These are phyloP conservation scores for Sebastes taczanowskii DNA, from an alignment of 2,797 vertebrate species.

Conservation along the genomic window DNA sequence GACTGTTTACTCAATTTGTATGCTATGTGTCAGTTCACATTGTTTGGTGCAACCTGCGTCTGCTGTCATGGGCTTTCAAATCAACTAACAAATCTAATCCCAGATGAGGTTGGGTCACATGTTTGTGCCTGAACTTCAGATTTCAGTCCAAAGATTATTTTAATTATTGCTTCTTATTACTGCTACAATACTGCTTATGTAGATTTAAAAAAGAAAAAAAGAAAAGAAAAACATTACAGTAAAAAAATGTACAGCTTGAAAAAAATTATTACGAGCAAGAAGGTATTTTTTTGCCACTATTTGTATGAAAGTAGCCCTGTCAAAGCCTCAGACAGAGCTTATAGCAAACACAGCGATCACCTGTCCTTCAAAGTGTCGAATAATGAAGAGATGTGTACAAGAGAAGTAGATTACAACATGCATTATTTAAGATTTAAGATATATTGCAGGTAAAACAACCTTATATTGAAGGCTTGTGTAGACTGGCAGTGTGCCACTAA, in stretches of 20 bases:
- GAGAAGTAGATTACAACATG: background rate
- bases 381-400: background rate
- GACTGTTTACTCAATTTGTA: constrained; percentile 22
- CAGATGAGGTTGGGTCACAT: background rate
- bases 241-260: background rate
- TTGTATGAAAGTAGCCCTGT: background rate
- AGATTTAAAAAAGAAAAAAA: no score
- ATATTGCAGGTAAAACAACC: constrained; percentile 6
- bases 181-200: background rate
- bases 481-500: constrained; percentile 18
- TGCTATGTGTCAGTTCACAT: constrained; percentile 14
- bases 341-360: background rate
- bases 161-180: background rate
- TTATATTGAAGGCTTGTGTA: constrained; percentile 3
- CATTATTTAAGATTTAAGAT: background rate
- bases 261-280: background rate
- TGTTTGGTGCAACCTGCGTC: constrained; percentile 8
- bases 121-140: background rate
- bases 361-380: background rate
- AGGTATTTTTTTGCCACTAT: background rate
- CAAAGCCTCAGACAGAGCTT: background rate
- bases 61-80: constrained; percentile 23
- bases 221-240: no score
- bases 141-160: background rate
- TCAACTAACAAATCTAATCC: constrained; percentile 1